Conservation (phyloP, 2,797 vertebrate species). For the Eleutherodactylus coqui region DNA sequence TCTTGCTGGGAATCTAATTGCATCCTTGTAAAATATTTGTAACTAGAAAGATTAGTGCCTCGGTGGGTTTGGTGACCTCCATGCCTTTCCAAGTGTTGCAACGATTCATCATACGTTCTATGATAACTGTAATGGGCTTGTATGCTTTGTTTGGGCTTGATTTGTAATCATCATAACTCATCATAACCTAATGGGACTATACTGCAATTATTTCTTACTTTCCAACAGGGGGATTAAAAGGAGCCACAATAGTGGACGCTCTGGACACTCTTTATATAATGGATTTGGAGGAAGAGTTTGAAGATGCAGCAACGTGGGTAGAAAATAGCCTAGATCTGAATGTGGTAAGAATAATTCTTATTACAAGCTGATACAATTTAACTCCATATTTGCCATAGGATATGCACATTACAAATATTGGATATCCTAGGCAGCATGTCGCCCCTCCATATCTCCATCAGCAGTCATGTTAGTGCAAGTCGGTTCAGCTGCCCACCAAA, state of each 20-base stretch:
- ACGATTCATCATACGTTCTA: neutral
- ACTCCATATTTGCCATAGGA: neutral
- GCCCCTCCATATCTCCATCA: neutral
- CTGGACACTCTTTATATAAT: slow-evolving; percentile 95
- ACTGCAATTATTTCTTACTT: neutral
- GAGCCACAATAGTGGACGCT: slow-evolving; percentile 93
- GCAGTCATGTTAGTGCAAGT: neutral
- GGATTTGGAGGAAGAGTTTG: slow-evolving; percentile 92
- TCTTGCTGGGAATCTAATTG: neutral
- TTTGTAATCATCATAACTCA: neutral
- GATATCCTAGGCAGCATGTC: neutral
- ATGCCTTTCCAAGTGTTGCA: neutral
- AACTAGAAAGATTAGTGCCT: neutral
- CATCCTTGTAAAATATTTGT: neutral
- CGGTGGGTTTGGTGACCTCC: neutral
- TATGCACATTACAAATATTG: neutral
- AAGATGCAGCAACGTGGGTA: slow-evolving; percentile 93
- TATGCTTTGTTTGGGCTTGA: neutral
- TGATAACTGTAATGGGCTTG: neutral
- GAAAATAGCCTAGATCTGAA: slow-evolving; percentile 89
- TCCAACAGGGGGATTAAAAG: slow-evolving; percentile 88
- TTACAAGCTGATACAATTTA: neutral
- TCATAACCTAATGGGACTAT: neutral
- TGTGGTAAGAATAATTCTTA: slow-evolving; percentile 78
- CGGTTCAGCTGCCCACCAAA: neutral